These are phyloP conservation scores for Amphilophus citrinellus DNA, from an alignment of 2,113 vertebrate genomes.

Conservation along the genomic window DNA sequence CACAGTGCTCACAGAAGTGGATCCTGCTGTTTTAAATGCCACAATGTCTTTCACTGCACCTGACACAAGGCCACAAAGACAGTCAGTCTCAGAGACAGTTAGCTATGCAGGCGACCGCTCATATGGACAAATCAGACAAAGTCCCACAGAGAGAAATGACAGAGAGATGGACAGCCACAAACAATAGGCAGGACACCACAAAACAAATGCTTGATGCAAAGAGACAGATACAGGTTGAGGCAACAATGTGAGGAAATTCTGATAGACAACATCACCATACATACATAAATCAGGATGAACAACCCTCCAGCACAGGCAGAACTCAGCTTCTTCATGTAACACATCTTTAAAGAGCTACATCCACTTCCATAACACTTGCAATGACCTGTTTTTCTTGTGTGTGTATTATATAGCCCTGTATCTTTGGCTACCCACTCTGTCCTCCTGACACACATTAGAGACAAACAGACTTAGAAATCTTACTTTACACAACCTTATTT, in stretches of 20 bases:
- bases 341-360: background rate
- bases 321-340: background rate
- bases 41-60: slow-evolving; percentile 48
- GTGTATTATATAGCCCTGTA: background rate
- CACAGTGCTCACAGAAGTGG: slow-evolving; percentile 38
- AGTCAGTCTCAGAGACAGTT: slow-evolving; percentile 5
- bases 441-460: background rate
- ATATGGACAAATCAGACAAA: slow-evolving; percentile 28
- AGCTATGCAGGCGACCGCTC: slow-evolving; percentile 20
- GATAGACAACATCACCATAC: slow-evolving; percentile 18
- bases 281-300: background rate
- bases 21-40: slow-evolving; percentile 71
- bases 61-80: slow-evolving; percentile 40
- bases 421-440: background rate
- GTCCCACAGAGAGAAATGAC: slow-evolving; percentile 14
- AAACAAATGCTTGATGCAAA: background rate
- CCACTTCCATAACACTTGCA: no score
- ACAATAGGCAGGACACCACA: slow-evolving; percentile 19
- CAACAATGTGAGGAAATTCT: slow-evolving; percentile 3
- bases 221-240: slow-evolving; percentile 32
- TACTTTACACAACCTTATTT: background rate
- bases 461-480: no score
- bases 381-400: background rate
- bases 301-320: background rate
- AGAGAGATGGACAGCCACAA: slow-evolving; percentile 25